Evolutionary conservation across 2,113 vertebrate species (phyloP).

Genomic region (Aphyosemion australe): DNA sequence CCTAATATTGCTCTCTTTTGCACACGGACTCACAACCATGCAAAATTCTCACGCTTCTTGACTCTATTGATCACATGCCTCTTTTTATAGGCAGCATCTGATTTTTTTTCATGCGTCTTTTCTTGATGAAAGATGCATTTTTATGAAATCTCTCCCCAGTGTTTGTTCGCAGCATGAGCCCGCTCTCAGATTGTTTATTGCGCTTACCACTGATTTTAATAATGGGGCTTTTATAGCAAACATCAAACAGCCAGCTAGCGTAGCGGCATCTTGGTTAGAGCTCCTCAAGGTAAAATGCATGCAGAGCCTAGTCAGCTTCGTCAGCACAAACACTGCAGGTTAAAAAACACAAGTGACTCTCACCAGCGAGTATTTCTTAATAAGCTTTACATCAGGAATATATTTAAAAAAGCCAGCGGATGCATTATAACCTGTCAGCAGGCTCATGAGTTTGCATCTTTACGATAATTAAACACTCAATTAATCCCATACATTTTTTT

Average conservation of each 20-base stretch:
- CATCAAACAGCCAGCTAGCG: slow-evolving; percentile 53
- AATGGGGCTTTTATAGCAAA: slow-evolving; percentile 43
- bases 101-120: neutral
- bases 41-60: slow-evolving; percentile 16
- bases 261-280: slow-evolving; percentile 34
- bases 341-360: slow-evolving; percentile 26
- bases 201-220: slow-evolving; percentile 52
- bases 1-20: slow-evolving; percentile 45
- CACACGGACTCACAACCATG: slow-evolving; percentile 24
- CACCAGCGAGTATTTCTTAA: slow-evolving; percentile 15
- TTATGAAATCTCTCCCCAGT: slow-evolving; percentile 12
- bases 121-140: slow-evolving; percentile 14
- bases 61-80: slow-evolving; percentile 22
- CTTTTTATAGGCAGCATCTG: neutral
- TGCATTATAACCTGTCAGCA: slow-evolving; percentile 31
- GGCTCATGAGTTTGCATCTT: slow-evolving; percentile 52
- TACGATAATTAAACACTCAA: slow-evolving; percentile 65
- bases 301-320: slow-evolving; percentile 16
- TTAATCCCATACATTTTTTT: slow-evolving; percentile 58
- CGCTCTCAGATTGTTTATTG: slow-evolving; percentile 49
- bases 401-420: slow-evolving; percentile 15
- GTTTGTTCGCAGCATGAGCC: slow-evolving; percentile 21
- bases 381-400: slow-evolving; percentile 21
- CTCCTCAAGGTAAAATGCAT: slow-evolving; percentile 57
- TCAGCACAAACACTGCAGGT: slow-evolving; percentile 42